phyloP scores from a whole-genome alignment of 2,888 invertebrate genomes.

The Aplocera efformata region DNA sequence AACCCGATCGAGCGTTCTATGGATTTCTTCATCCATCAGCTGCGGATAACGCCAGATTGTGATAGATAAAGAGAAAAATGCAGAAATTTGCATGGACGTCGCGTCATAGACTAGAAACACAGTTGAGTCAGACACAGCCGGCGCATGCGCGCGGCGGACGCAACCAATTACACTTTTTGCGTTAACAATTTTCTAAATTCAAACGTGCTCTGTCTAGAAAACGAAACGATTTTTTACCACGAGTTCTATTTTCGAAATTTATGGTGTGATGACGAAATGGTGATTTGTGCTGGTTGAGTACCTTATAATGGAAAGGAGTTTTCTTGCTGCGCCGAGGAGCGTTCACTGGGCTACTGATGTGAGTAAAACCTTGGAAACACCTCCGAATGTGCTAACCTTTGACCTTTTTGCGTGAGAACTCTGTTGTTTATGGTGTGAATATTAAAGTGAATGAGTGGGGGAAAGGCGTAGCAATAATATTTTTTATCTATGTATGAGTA shows the following conservation, averaged over 20 bases:
- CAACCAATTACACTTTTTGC: slow-evolving; percentile 58
- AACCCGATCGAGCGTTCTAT: slow-evolving; percentile 67
- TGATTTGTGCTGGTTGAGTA: slow-evolving; percentile 43
- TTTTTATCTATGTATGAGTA: no score
- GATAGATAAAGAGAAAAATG: slow-evolving; percentile 50
- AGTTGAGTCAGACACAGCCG: slow-evolving; percentile 55
- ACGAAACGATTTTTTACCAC: slow-evolving; percentile 51
- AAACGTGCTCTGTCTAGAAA: slow-evolving; percentile 51
- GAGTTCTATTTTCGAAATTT: slow-evolving; percentile 46
- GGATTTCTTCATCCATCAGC: slow-evolving; percentile 42
- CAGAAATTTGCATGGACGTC: slow-evolving; percentile 58
- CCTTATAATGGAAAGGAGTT: slow-evolving; percentile 71
- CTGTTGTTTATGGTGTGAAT: slow-evolving; percentile 15
- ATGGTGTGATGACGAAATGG: slow-evolving; percentile 57
- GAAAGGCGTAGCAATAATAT: background rate
- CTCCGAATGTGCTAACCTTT: slow-evolving; percentile 37
- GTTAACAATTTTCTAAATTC: slow-evolving; percentile 60
- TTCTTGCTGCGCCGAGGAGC: slow-evolving; percentile 65
- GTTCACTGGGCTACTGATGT: slow-evolving; percentile 75
- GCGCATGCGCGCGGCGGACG: slow-evolving; percentile 55
- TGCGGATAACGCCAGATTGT: slow-evolving; percentile 33
- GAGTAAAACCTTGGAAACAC: slow-evolving; percentile 39
- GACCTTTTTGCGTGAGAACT: slow-evolving; percentile 25
- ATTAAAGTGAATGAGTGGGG: slow-evolving; percentile 3
- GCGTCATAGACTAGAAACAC: slow-evolving; percentile 42